Evolutionary conservation across 1,140 invertebrate genomes (phyloP).

Genomic region (Aphis craccivora): DNA sequence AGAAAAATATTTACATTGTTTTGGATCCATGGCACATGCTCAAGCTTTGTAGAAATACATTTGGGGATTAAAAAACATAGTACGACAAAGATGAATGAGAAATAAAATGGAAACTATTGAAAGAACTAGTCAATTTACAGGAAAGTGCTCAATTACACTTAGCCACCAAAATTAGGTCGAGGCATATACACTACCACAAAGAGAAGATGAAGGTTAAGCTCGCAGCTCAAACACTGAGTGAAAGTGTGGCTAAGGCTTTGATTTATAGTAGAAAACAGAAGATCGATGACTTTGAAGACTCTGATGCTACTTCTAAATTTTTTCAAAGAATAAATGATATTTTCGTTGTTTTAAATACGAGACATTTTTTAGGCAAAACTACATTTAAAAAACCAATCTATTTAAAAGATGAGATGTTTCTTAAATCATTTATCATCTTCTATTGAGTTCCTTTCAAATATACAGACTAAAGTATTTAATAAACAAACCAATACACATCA

Average conservation of each 20-base stretch:
- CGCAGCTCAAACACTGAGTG: too few relatives aligned
- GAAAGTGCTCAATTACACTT: not conserved
- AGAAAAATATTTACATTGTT: conserved; percentile 59
- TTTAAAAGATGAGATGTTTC: too few relatives aligned
- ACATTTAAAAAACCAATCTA: not conserved
- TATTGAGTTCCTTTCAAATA: not conserved
- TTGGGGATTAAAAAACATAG: conserved; percentile 27
- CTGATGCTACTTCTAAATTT: not conserved
- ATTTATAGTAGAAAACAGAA: not conserved
- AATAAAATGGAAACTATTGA: conserved; percentile 59
- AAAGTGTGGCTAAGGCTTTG: not conserved
- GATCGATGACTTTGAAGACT: not conserved
- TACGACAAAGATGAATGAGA: conserved; percentile 29
- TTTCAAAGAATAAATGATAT: conserved; percentile 18
- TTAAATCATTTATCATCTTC: too few relatives aligned
- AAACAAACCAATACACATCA: not conserved
- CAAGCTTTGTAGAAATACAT: not conserved
- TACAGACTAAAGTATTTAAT: not conserved
- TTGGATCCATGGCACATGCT: conserved; percentile 60
- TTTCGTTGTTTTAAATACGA: conserved; percentile 40
- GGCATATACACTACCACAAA: too few relatives aligned
- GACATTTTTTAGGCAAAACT: not conserved
- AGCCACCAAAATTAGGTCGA: not conserved
- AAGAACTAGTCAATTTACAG: not conserved
- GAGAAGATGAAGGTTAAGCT: too few relatives aligned